Evolutionary conservation across 2,888 invertebrate species (phyloP).

Genomic region (Lacanobia oleracea): DNA sequence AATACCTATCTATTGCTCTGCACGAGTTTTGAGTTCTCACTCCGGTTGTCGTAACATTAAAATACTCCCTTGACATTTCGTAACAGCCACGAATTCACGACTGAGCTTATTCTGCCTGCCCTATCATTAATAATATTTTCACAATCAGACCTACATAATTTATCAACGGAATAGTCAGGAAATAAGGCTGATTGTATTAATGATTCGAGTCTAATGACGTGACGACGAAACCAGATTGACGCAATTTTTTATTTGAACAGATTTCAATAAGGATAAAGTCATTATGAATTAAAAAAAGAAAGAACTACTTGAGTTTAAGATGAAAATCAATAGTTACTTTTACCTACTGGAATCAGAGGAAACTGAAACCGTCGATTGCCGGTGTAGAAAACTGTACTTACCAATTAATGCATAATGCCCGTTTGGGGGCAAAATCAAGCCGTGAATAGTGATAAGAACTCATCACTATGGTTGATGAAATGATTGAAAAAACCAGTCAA

Average conservation of each 20-base stretch:
- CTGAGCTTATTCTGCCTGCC: conserved; percentile 40
- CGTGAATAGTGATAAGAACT: too few relatives aligned
- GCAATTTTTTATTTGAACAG: background rate
- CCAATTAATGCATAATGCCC: too few relatives aligned
- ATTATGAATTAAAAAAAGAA: too few relatives aligned
- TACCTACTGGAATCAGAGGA: background rate
- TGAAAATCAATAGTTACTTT: background rate
- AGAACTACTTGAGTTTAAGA: background rate
- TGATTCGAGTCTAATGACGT: conserved; percentile 13
- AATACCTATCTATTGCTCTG: background rate
- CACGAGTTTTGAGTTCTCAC: conserved; percentile 22
- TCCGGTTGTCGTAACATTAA: conserved; percentile 34
- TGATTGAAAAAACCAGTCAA: too few relatives aligned
- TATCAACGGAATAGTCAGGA: conserved; percentile 18
- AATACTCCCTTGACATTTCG: conserved; percentile 71
- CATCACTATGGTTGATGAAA: too few relatives aligned
- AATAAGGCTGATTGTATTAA: conserved; percentile 24
- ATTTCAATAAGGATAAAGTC: background rate
- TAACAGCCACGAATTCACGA: conserved; percentile 67
- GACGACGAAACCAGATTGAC: background rate
- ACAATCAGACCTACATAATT: conserved; percentile 33
- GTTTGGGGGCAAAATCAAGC: too few relatives aligned
- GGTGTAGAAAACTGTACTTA: too few relatives aligned
- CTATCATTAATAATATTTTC: conserved; percentile 50
- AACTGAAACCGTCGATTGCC: background rate